Evolutionary conservation across 2,113 vertebrate genomes (phyloP), one percentile per base, ranked within the genome.

Genomic region (Mustela lutreola): DNA sequence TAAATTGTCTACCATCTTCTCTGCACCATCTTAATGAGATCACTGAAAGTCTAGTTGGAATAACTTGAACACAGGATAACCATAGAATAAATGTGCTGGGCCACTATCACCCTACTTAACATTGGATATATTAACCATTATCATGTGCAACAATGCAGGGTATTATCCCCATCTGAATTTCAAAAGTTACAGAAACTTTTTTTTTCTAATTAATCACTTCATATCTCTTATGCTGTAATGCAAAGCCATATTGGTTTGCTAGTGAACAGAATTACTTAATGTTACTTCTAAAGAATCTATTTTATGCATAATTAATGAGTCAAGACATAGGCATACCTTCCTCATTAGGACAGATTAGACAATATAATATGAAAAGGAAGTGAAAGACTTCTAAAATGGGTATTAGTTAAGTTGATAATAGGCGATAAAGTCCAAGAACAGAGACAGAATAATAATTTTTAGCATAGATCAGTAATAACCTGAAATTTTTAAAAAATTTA

Each of bases 401-500:
- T 78, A 4, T 82, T 86, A 86, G 83, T 86, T 96, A 85, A 89
- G 6, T 83, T 76, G 28, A 91, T 83, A 95, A 94, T 93, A 94
- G 84, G n/a, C 76, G 97, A 42, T 92, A 96, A 97, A 97, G 15
- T 11, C 92, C 26, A 36, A 86, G 92, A 87, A n/a, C 28, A 75
- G 92, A 97, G 76, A 33, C 26, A 90, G 0, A 92, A 83, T 93
- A 93, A 95, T 97, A 97, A 89, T 97, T 98, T 91, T 95, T 97
- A 97, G 95, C 80, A 93, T 95, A 92, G 53, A 83, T 91, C 89
- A 89, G 3, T 56, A 84, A 39, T 50, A 98, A 97, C 97, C 19
- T 97, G 89, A 97, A 94, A 93, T 76, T 97, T 98, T 96, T 98
- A 86, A 86, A 89, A 62, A 97, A 98, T 95, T 97, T 98, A 96